Percentiles rank a stretch among this genome's conserved stretches.
phyloP scores from a whole-genome alignment of 2,888 invertebrate genomes.

The Apamea epomidion region DNA sequence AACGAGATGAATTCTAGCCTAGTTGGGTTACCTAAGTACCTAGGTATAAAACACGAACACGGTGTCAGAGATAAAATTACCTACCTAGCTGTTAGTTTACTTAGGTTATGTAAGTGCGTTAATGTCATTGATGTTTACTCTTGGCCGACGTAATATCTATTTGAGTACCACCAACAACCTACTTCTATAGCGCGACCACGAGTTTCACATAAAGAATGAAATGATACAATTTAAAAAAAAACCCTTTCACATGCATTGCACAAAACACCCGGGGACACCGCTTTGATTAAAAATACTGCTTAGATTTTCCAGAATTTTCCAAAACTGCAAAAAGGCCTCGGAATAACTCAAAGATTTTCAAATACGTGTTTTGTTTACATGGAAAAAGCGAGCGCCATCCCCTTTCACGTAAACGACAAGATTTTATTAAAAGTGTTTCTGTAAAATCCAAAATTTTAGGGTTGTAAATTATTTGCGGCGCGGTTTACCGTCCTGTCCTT shows the following conservation, averaged over 20 bases:
- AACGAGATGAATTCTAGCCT: slow-evolving; percentile 8
- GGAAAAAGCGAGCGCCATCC: slow-evolving; percentile 14
- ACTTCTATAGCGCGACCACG: not conserved
- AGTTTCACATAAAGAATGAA: not conserved
- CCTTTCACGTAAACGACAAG: slow-evolving; percentile 51
- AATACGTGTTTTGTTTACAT: slow-evolving; percentile 41
- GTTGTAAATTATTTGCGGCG: slow-evolving; percentile 56
- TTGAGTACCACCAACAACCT: not conserved
- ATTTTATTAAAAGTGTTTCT: slow-evolving; percentile 50
- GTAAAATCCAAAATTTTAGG: slow-evolving; percentile 54
- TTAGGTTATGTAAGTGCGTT: slow-evolving; percentile 9
- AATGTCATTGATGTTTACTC: slow-evolving; percentile 7
- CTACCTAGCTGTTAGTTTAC: not conserved
- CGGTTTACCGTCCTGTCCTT: slow-evolving; percentile 60
- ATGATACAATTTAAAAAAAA: not conserved
- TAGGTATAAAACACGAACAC: slow-evolving; percentile 12
- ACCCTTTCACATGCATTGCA: not conserved
- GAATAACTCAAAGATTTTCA: slow-evolving; percentile 6
- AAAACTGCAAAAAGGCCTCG: slow-evolving; percentile 18
- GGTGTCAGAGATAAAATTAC: slow-evolving; percentile 16
- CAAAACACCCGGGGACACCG: slow-evolving; percentile 3
- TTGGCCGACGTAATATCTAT: not conserved
- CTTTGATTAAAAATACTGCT: slow-evolving; percentile 46
- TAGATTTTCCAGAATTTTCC: slow-evolving; percentile 32
- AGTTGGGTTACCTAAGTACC: not conserved